These are phyloP conservation scores for Dolichotis patagonum DNA, from an alignment of 2,113 vertebrate genomes.

Conservation along the genomic window DNA sequence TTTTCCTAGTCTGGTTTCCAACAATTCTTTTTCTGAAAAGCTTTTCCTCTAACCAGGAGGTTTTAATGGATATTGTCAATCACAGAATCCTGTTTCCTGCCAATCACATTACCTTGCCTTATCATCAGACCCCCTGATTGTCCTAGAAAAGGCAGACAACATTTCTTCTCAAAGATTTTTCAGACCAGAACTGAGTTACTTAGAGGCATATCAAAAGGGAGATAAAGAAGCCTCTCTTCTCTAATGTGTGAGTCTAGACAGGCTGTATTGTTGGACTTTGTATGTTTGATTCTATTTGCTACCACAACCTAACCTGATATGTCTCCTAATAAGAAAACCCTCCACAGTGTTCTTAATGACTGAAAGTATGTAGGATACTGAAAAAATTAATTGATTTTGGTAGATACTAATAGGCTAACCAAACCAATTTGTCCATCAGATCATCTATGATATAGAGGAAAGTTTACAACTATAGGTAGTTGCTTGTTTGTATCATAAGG, in stretches of 20 bases:
- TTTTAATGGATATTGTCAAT: background rate
- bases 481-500: background rate
- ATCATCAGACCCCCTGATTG: background rate
- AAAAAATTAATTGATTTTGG: background rate
- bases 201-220: background rate
- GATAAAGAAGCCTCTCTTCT: background rate
- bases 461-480: background rate
- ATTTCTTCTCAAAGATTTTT: background rate
- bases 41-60: background rate
- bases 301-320: background rate
- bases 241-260: background rate
- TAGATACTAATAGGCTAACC: background rate
- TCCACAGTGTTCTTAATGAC: too few relatives aligned
- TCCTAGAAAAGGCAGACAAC: background rate
- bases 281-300: background rate
- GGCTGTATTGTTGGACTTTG: too few relatives aligned
- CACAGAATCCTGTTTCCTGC: background rate
- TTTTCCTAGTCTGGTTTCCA: background rate
- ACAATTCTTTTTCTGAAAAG: background rate
- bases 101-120: background rate
- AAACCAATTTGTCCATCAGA: background rate
- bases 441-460: background rate
- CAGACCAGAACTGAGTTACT: background rate
- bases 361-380: background rate
- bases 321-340: background rate